Evolutionary conservation across 2,797 vertebrate genomes (phyloP).

Genomic region (Zalophus californianus): DNA sequence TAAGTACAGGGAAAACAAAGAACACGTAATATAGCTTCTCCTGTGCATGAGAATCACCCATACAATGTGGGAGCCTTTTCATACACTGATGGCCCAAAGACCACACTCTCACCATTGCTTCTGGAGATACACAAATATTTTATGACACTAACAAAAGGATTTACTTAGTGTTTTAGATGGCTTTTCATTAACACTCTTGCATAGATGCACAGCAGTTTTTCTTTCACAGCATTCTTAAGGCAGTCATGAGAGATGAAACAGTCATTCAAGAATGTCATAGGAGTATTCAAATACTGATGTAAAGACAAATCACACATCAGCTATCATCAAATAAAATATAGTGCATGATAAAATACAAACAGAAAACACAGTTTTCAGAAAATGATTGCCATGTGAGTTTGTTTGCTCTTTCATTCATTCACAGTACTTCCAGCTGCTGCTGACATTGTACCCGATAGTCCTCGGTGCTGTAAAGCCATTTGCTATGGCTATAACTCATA

Average conservation of each 20-base stretch:
- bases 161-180: background rate
- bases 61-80: background rate
- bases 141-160: background rate
- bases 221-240: background rate
- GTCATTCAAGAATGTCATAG: background rate
- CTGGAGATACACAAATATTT: background rate
- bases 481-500: background rate
- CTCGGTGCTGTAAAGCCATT: background rate
- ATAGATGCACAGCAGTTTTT: background rate
- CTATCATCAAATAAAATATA: background rate
- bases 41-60: background rate
- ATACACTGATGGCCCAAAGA: background rate
- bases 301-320: background rate
- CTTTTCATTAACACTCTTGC: background rate
- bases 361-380: background rate
- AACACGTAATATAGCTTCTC: background rate
- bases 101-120: background rate
- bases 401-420: background rate
- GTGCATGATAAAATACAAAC: background rate
- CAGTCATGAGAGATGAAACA: background rate
- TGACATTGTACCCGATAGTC: background rate
- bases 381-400: background rate
- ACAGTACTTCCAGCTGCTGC: background rate
- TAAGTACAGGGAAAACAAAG: conserved; percentile 12
- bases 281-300: background rate